phyloP scores from a whole-genome alignment of 1,140 invertebrate genomes.

The Aplysia californica region DNA sequence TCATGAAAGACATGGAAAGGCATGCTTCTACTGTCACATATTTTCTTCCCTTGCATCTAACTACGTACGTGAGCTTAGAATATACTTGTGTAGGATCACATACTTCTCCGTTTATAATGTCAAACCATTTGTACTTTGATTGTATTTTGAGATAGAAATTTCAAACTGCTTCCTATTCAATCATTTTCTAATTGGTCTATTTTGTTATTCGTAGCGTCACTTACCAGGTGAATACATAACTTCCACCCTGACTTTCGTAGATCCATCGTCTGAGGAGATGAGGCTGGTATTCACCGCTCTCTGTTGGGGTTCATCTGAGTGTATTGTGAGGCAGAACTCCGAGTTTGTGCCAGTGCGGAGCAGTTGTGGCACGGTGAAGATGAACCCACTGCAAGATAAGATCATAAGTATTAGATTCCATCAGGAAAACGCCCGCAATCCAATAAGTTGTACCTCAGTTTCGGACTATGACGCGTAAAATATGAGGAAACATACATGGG shows the following conservation, averaged over 20 bases:
- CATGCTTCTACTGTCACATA: too few relatives aligned
- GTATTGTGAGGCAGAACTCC: slow-evolving; percentile 43
- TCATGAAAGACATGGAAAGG: too few relatives aligned
- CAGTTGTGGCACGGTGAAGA: slow-evolving; percentile 45
- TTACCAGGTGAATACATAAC: slow-evolving; percentile 7
- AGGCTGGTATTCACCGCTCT: slow-evolving; percentile 7
- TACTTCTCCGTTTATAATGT: too few relatives aligned
- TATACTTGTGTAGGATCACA: too few relatives aligned
- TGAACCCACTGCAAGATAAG: slow-evolving; percentile 34
- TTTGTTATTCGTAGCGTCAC: too few relatives aligned
- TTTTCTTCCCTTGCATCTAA: too few relatives aligned
- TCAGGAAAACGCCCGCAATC: too few relatives aligned
- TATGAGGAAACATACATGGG: background rate
- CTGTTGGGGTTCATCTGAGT: slow-evolving; percentile 21
- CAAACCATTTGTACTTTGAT: too few relatives aligned
- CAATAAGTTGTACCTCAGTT: background rate
- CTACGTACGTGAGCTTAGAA: too few relatives aligned
- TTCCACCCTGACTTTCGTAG: background rate
- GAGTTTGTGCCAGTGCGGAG: slow-evolving; percentile 37
- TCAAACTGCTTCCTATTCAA: too few relatives aligned
- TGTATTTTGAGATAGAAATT: background rate
- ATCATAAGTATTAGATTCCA: background rate
- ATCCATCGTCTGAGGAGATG: background rate
- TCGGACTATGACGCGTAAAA: background rate
- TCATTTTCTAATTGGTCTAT: too few relatives aligned